Evolutionary conservation across 2,888 invertebrate species (phyloP), one percentile per base, ranked within the genome.

Genomic region (Nephrocerus scutellatus): DNA sequence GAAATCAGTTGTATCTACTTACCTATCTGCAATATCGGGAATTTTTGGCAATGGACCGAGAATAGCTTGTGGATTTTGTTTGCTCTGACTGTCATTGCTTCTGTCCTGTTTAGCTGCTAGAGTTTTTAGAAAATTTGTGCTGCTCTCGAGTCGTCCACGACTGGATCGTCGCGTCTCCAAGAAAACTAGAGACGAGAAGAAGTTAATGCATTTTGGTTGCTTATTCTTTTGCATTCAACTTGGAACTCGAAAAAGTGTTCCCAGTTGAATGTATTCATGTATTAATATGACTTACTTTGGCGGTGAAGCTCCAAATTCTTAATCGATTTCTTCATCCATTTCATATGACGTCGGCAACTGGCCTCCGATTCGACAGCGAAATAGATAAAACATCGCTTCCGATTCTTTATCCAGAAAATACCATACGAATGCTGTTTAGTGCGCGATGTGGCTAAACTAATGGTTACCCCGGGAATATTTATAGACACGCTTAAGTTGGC

Each of bases 391-490:
- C 66, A 67, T 38, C 63, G 56, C 12, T 66, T 66, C 4, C 69
- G 63, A 53, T 67, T 65, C 41, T 69, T 64, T 18, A 62, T 65
- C 70, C 70, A 68, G 46, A 66, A 70, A 4, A 68, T 45, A 1
- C 68, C 68, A 44, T 68, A 68, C 2, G 67, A 63, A 40, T 60
- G 50, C 26, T 57, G 53, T 41, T 68, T 68, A 4, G 69, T 66
- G 30, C 68, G 60, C 2, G 68, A 68, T 14, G 55, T 58, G 15
- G 69, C 66, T 45, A 62, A 48, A 26, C 64, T 63, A 1, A 67
- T 54, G 13, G 55, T 61, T 1, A 68, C 55, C 1, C 69, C 70
- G 1, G 70, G 69, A 30, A 68, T 62, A 51, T 66, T 67, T 5
- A 68, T 59, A 5, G 66, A 61, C 5, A 70, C 57, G 34, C 55